Evolutionary conservation across 1,140 invertebrate genomes (phyloP), one percentile per base, ranked within the genome.

Genomic region (Cherax destructor): DNA sequence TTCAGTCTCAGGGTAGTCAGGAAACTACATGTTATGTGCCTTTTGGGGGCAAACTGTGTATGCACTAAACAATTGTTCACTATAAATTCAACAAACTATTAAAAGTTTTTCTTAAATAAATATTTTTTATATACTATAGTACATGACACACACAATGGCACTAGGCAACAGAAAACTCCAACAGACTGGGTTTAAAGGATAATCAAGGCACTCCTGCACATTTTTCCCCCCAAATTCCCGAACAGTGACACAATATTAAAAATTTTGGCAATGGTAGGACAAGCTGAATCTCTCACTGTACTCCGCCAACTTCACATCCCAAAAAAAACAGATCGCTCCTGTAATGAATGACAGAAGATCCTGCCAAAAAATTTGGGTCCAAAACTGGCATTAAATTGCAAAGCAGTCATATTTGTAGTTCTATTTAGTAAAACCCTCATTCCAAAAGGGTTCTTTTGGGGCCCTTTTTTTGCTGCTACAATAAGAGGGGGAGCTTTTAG

Each of bases 401-500:
- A n/a, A 30, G 69, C 24, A 11, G 69, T 9, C n/a, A 30, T n/a
- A 74, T n/a, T 74, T 30, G 69, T 30, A 74, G 69, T 69, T 0
- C 69, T 30, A 30, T 21, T 7, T 21, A 5, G 61, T 74, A 74
- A n/a, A 74, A 6, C n/a, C 24, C 24, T 74, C 69, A 74, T 30
- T 30, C 3, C 93, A 94, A 94, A 92, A n/a, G 94, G 94, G 50
- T 93, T 93, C 93, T 98, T 99, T n/a, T n/a, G n/a, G 72, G 98
- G 97, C 49, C 97, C 97, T 94, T 99, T 98, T 95, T 99, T 99
- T 49, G 99, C 99, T 88, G 99, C 99, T 96, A 99, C 97, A 94
- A 99, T 99, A 89, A 99, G 95, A 79, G 99, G 99, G 93, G 98
- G 93, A 99, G 95, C 94, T 98, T 99, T 85, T 98, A 97, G 93